These are phyloP conservation scores for Flexamia atlantica DNA, from an alignment of 2,888 invertebrate genomes.

Conservation along the genomic window DNA sequence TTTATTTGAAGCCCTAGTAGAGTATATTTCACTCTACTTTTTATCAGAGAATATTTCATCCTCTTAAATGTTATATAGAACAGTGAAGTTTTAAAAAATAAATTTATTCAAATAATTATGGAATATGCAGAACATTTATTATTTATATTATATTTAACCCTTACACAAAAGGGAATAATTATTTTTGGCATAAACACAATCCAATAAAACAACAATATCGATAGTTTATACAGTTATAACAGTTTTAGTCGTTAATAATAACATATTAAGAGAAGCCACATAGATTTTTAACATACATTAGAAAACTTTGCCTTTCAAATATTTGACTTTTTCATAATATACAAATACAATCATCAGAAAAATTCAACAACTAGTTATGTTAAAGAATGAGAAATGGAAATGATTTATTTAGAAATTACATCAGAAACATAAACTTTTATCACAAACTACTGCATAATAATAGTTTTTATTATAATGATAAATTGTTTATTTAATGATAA, in stretches of 20 bases:
- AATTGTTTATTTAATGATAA: constrained; percentile 42
- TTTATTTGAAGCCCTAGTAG: not conserved
- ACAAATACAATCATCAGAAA: constrained; percentile 54
- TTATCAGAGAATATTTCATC: not conserved
- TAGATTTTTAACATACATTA: constrained; percentile 56
- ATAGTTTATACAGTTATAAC: constrained; percentile 35
- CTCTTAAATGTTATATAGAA: not conserved
- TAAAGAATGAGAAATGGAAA: constrained; percentile 50
- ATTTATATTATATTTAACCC: constrained; percentile 19
- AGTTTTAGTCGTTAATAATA: constrained; percentile 6
- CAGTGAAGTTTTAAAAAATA: not conserved
- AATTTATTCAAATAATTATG: not conserved
- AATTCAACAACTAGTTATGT: constrained; percentile 54
- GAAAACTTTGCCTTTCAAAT: constrained; percentile 44
- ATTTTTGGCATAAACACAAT: not conserved
- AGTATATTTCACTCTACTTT: not conserved
- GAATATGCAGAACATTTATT: not conserved
- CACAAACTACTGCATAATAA: constrained; percentile 38
- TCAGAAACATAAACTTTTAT: constrained; percentile 43
- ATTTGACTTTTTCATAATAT: constrained; percentile 42
- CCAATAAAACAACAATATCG: constrained; percentile 4
- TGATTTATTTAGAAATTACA: constrained; percentile 37
- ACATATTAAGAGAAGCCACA: constrained; percentile 45
- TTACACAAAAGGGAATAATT: not conserved
- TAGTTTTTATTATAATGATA: constrained; percentile 26